Evolutionary conservation across 2,888 invertebrate genomes (phyloP).

Genomic region (Gandaritis pyraliata): DNA sequence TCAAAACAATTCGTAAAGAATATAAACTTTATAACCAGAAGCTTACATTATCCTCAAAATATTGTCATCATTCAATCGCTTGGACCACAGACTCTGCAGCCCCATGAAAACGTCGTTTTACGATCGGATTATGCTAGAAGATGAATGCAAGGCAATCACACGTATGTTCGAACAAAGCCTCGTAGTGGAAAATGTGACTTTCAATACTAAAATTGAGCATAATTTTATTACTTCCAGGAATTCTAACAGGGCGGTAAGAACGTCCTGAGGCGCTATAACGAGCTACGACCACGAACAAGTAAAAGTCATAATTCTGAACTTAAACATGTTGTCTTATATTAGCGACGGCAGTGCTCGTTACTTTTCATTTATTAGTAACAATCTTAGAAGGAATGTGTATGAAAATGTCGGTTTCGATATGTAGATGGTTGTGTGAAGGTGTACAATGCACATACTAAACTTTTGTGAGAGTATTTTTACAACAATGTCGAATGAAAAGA

Average conservation of each 20-base stretch:
- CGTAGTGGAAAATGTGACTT: constrained; percentile 78
- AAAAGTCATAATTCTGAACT: constrained; percentile 59
- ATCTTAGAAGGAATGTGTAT: constrained; percentile 60
- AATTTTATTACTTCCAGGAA: constrained; percentile 75
- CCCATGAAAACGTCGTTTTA: constrained; percentile 69
- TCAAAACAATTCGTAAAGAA: constrained; percentile 25
- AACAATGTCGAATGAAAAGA: constrained; percentile 43
- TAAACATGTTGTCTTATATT: constrained; percentile 56
- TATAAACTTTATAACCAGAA: constrained; percentile 25
- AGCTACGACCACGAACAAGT: constrained; percentile 47
- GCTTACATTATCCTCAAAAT: constrained; percentile 20
- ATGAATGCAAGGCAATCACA: constrained; percentile 78
- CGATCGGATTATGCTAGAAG: constrained; percentile 76
- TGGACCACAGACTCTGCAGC: constrained; percentile 52
- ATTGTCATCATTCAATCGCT: constrained; percentile 39
- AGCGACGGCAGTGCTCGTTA: constrained; percentile 50
- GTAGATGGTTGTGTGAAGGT: constrained; percentile 36
- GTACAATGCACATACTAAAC: constrained; percentile 33
- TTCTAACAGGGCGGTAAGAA: constrained; percentile 60
- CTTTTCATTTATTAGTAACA: constrained; percentile 64
- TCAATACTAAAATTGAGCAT: constrained; percentile 77
- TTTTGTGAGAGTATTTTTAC: constrained; percentile 43
- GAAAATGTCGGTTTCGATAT: constrained; percentile 46
- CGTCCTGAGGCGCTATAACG: constrained; percentile 54
- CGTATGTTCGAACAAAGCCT: constrained; percentile 74